A percentile compares a stretch with the other conserved stretches of the same genome.
Evolutionary conservation across 2,797 vertebrate species (phyloP).

Genomic region (Lacerta bilineata): DNA sequence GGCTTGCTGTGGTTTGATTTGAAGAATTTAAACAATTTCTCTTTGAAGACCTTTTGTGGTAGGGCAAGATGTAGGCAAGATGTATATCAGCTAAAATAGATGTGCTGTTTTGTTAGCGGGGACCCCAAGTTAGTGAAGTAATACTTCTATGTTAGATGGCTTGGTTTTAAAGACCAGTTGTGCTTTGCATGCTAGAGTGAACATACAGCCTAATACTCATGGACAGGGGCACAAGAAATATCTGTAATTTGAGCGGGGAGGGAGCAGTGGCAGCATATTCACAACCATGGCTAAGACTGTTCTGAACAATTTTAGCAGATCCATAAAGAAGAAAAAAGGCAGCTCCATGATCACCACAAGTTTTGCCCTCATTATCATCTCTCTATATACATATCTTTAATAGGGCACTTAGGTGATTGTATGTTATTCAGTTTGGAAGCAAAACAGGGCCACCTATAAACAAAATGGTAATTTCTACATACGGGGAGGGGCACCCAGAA

Average conservation of each 20-base stretch:
- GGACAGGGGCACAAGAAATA: not conserved
- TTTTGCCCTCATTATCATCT: not conserved
- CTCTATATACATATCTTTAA: not conserved
- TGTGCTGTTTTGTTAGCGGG: not conserved
- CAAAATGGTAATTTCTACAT: not conserved
- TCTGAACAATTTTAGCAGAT: not conserved
- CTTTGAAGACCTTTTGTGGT: not conserved
- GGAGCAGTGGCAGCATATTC: not conserved
- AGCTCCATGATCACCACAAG: not conserved
- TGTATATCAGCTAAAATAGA: not conserved
- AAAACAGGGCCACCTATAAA: not conserved
- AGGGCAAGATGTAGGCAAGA: not conserved
- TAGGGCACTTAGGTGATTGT: not conserved
- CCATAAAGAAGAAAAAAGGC: not conserved
- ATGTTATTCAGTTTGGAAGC: not conserved
- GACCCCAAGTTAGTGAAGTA: not conserved
- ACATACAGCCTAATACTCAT: not conserved
- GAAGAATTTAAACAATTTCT: not conserved
- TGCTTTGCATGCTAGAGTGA: not conserved
- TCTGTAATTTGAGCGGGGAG: not conserved
- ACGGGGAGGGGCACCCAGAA: not conserved
- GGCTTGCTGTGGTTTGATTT: not conserved
- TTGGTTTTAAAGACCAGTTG: not conserved
- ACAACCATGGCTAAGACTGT: not conserved
- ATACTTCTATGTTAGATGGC: not conserved